A percentile compares a stretch with the other conserved stretches of the same genome.
Conservation (phyloP, 2,113 vertebrate genomes). For the Brachyhypopomus occidentalis region DNA sequence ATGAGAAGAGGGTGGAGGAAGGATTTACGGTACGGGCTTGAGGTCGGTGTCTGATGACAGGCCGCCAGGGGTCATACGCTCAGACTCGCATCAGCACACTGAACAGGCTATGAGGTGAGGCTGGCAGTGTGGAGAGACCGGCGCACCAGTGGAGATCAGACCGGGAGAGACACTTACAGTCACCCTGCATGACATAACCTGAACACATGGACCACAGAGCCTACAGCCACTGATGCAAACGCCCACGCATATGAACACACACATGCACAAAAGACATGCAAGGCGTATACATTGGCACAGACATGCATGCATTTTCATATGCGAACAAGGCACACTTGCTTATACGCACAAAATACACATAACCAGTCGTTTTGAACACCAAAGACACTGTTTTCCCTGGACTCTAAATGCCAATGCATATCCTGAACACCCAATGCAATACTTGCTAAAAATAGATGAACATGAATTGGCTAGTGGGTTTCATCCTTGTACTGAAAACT, state of each 20-base stretch:
- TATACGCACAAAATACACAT: constrained; percentile 2
- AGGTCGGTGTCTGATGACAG: neutral
- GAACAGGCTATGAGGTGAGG: neutral
- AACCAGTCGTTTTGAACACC: neutral
- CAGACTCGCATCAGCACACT: constrained; percentile 32
- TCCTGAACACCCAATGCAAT: neutral
- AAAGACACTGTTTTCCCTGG: neutral
- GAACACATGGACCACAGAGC: constrained; percentile 28
- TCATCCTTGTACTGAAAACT: neutral
- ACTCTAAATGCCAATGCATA: neutral
- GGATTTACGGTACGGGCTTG: neutral
- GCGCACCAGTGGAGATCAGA: constrained; percentile 6
- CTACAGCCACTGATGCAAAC: constrained; percentile 5
- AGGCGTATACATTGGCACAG: neutral
- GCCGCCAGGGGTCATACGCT: constrained; percentile 40
- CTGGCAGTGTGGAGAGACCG: neutral
- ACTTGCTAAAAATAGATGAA: neutral
- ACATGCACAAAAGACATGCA: too few relatives aligned
- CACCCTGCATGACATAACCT: constrained; percentile 17
- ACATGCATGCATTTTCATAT: neutral
- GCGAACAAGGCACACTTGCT: neutral
- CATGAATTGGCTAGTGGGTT: neutral
- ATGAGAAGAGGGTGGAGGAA: neutral
- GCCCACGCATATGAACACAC: too few relatives aligned
- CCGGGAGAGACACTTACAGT: constrained; percentile 32